Base-by-base conservation (phyloP, 2,797 vertebrate genomes). In the Spinibarbus caldwelli region DNA sequence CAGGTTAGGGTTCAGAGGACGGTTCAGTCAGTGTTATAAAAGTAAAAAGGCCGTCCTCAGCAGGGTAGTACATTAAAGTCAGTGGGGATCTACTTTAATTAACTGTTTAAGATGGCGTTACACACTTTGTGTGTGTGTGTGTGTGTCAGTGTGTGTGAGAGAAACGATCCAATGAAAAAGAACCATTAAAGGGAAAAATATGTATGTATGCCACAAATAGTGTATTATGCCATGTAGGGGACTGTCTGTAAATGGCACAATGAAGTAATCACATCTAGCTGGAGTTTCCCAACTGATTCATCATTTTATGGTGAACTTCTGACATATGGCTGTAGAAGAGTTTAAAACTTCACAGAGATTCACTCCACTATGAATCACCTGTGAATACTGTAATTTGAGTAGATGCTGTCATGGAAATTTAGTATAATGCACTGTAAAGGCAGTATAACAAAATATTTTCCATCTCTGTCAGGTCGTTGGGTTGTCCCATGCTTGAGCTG, bases 401-500 rank as follows among this genome's bases (percentile, higher is more conserved):
- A 66, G 52, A 14, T 45, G 17, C 21, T 31, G 45, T 81, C 64
- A 49, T 41, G 47, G 9, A 47, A 54, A 70, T 70, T 4, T 52
- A 54, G 29, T 38, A 26, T 7, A 68, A 67, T 52, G 31, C 78
- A 47, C 6, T 79, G 9, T 47, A 47, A 38, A 45, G 10, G 36
- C 12, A n/a, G 41, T 52, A 26, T 68, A 23, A 52, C 43, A 9
- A 2, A 47, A 47, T 38, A 29, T 41, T 54, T 70, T 41, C 26
- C 70, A 10, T 45, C 43, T 64, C 49, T 86, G 3, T 78, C 70
- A 99, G 98, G 97, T 71, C 96, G 94, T 21, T 99, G 98, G 98
- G 93, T 99, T 73, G 96, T 99, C 43, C 98, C 98, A 4, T 99
- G 98, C 88, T 96, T 99, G 87, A 99, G 96, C 87, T 99, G 98